phyloP scores from a whole-genome alignment of 2,113 vertebrate genomes.

The Lasiurus cinereus region DNA sequence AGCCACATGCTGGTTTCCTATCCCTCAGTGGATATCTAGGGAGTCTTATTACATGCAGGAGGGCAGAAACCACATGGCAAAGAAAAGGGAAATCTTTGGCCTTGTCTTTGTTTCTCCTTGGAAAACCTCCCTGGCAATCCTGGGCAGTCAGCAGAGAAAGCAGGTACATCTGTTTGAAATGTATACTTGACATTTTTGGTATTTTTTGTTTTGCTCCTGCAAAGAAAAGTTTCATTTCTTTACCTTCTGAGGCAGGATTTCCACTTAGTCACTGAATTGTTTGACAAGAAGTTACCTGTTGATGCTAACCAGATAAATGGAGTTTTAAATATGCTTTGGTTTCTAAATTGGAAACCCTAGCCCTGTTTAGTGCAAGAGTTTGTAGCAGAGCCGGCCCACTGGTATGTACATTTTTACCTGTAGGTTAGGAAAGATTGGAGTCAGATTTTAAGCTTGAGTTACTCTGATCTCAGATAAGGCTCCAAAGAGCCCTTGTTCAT shows the following conservation, averaged over 20 bases:
- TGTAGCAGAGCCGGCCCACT: background rate
- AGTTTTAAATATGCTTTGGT: constrained; percentile 53
- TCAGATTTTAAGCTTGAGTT: constrained; percentile 75
- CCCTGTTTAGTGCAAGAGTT: background rate
- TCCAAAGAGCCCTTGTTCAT: constrained; percentile 76
- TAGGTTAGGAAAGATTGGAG: constrained; percentile 77
- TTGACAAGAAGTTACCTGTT: constrained; percentile 74
- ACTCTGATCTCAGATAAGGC: constrained; percentile 73
- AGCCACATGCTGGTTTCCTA: constrained; percentile 26
- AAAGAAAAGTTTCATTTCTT: constrained; percentile 60
- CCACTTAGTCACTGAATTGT: constrained; percentile 58
- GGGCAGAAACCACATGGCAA: constrained; percentile 22
- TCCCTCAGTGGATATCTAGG: background rate
- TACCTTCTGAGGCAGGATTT: constrained; percentile 55
- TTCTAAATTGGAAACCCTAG: constrained; percentile 66
- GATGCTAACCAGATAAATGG: constrained; percentile 66
- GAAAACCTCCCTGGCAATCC: background rate
- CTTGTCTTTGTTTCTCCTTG: constrained; percentile 49
- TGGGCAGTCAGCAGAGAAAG: background rate
- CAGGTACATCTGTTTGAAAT: constrained; percentile 42
- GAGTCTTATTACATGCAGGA: constrained; percentile 30
- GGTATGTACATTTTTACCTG: constrained; percentile 67
- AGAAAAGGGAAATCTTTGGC: background rate
- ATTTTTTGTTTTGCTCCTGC: background rate
- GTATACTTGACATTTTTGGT: background rate